phyloP scores from a whole-genome alignment of 2,888 invertebrate genomes.

The Trimorus sp. region DNA sequence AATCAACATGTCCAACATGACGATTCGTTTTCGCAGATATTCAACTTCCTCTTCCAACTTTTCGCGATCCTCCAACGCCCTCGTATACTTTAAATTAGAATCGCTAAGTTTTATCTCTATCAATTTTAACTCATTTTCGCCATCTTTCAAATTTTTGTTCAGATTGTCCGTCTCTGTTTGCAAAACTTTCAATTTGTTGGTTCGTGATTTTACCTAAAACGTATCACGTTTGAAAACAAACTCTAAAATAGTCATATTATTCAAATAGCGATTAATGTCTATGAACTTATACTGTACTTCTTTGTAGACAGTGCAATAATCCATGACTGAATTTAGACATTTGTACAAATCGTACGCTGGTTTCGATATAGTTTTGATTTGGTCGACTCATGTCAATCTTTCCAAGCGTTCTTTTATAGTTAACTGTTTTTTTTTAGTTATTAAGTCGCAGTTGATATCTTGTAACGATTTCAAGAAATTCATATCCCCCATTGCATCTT shows the following conservation, averaged over 20 bases:
- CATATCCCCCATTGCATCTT: constrained; percentile 95
- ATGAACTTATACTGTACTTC: constrained; percentile 83
- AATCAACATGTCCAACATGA: constrained; percentile 91
- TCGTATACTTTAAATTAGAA: constrained; percentile 89
- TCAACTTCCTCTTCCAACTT: constrained; percentile 91
- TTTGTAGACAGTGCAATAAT: constrained; percentile 93
- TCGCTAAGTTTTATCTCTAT: constrained; percentile 86
- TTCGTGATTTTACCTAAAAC: constrained; percentile 87
- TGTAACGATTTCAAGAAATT: constrained; percentile 90
- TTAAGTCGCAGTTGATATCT: constrained; percentile 92
- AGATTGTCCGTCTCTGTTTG: constrained; percentile 87
- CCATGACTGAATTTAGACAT: constrained; percentile 92
- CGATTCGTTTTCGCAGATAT: constrained; percentile 88
- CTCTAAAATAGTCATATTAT: background rate
- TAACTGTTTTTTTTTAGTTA: constrained; percentile 88
- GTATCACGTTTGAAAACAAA: no score
- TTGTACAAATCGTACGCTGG: constrained; percentile 93
- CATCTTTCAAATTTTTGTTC: constrained; percentile 84
- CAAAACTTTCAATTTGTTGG: constrained; percentile 90
- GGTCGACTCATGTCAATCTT: constrained; percentile 87
- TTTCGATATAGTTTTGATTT: constrained; percentile 92
- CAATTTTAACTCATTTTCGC: constrained; percentile 86
- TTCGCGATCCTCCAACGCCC: constrained; percentile 87
- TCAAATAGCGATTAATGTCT: background rate
- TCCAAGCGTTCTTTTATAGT: constrained; percentile 89